A percentile compares a stretch with the other conserved stretches of the same genome.
Conservation (phyloP, 2,888 invertebrate genomes). For the Brassicogethes aeneus region DNA sequence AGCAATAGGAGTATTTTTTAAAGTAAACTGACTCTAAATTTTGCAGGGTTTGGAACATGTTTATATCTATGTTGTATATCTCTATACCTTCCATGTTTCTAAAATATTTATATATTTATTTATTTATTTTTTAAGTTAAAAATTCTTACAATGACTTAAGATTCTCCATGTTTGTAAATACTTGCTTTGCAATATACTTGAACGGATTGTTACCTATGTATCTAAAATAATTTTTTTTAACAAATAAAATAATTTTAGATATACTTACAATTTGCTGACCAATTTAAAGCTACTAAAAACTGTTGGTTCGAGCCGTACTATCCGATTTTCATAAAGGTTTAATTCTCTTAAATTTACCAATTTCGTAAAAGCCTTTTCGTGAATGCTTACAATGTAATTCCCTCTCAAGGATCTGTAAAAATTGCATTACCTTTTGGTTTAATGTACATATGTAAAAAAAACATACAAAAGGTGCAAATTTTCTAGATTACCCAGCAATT, state of each 20-base stretch:
- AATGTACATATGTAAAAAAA: no score
- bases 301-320: no score
- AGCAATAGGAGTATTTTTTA: neutral
- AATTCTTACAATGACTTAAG: neutral
- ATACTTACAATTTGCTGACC: neutral
- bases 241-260: no score
- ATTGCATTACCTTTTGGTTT: no score
- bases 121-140: neutral
- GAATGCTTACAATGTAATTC: no score
- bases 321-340: no score
- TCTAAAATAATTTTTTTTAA: neutral
- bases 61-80: neutral
- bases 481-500: no score
- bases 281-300: no score
- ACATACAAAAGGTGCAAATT: no score
- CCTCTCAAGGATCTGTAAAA: no score
- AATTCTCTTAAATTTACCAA: no score
- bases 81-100: neutral
- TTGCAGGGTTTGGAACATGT: neutral
- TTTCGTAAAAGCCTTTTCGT: no score
- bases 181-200: neutral
- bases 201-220: neutral
- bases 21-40: neutral
- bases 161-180: neutral
- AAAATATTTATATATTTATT: neutral